Percentiles rank a stretch among this genome's conserved stretches.
phyloP scores from a whole-genome alignment of 2,888 invertebrate genomes.

The Pseudococcus longispinus region DNA sequence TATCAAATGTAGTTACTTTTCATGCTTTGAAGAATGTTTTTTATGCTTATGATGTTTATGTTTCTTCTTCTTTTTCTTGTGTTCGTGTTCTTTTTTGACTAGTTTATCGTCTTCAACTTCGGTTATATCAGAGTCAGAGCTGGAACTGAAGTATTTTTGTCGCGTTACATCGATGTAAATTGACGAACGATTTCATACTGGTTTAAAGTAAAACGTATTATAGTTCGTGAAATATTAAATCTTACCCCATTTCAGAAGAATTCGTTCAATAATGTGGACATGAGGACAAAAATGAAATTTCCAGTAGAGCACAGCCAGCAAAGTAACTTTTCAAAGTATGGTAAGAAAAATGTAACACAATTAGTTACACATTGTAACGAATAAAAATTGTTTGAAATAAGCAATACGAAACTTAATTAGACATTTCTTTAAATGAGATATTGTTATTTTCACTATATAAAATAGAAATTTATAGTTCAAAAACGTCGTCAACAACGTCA shows the following conservation, averaged over 20 bases:
- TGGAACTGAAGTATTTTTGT: constrained; percentile 4
- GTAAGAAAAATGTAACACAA: background rate
- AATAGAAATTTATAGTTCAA: background rate
- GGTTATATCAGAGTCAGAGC: constrained; percentile 54
- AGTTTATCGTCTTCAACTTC: constrained; percentile 61
- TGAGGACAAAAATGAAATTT: background rate
- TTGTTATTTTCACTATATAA: background rate
- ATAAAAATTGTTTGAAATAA: background rate
- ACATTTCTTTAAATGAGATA: background rate
- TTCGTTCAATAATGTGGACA: background rate
- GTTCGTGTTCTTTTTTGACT: constrained; percentile 59
- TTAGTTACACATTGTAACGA: background rate
- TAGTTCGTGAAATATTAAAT: background rate
- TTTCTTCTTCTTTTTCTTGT: constrained; percentile 73
- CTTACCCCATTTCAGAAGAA: background rate
- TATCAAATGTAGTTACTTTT: constrained; percentile 61
- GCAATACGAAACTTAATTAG: background rate
- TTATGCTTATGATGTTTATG: constrained; percentile 69
- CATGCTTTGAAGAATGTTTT: constrained; percentile 65
- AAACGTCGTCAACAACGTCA: background rate
- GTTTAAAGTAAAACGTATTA: background rate
- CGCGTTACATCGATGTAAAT: background rate
- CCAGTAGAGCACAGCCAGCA: background rate
- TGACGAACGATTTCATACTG: background rate
- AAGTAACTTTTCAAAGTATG: background rate